Evolutionary conservation across 1,140 invertebrate genomes (phyloP).

Genomic region (Linepithema humile): DNA sequence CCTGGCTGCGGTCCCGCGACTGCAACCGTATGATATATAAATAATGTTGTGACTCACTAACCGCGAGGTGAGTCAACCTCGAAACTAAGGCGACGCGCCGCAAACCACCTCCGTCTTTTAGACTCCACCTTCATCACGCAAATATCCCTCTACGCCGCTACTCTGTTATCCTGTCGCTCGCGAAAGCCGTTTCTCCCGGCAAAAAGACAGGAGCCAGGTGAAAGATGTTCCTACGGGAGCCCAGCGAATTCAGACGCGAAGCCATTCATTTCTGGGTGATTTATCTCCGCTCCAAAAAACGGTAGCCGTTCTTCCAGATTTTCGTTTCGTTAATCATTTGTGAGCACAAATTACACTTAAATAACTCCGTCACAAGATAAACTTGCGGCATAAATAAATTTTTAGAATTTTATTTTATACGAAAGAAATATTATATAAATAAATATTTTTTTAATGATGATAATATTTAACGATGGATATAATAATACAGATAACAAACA

Average conservation of each 20-base stretch:
- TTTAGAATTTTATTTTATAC: not conserved
- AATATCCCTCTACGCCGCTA: slow-evolving; percentile 59
- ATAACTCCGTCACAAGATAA: not conserved
- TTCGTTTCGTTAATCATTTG: not conserved
- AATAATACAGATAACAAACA: not conserved
- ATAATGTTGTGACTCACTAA: slow-evolving; percentile 76
- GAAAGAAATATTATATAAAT: not conserved
- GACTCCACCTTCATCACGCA: slow-evolving; percentile 61
- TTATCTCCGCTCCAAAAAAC: not conserved
- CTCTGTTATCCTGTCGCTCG: slow-evolving; percentile 63
- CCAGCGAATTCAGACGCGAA: slow-evolving; percentile 20
- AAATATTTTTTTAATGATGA: not conserved
- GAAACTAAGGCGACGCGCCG: slow-evolving; percentile 60
- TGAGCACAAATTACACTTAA: not conserved
- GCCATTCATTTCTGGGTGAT: slow-evolving; percentile 29
- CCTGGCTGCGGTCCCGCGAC: slow-evolving; percentile 13
- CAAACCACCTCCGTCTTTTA: slow-evolving; percentile 44
- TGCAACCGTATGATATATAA: slow-evolving; percentile 66
- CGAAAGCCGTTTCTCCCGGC: not conserved
- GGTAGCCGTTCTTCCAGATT: not conserved
- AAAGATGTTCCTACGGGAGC: slow-evolving; percentile 54
- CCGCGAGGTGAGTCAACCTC: slow-evolving; percentile 75
- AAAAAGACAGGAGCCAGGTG: slow-evolving; percentile 46
- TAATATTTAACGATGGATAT: not conserved
- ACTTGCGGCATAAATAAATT: not conserved